Evolutionary conservation across 2,888 invertebrate species (phyloP), one percentile per base, ranked within the genome.

Genomic region (Limenitis arthemis): DNA sequence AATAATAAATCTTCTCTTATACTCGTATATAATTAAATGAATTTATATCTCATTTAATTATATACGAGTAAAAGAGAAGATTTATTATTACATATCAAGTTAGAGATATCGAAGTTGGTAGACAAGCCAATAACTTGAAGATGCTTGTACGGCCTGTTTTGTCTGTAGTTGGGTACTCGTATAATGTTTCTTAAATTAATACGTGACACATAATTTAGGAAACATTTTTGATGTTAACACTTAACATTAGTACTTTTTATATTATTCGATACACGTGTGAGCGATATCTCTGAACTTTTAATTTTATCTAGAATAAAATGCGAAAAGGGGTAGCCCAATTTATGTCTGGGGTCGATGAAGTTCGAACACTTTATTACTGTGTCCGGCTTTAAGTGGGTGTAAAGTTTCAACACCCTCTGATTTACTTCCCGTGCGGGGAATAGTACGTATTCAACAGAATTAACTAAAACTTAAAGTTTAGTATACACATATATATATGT

Each of bases 381-480:
- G 85, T 85, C 86, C 86, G 83, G 84, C 81, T 83, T 79, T 85
- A 86, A 86, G 86, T 85, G 86, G 86, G 86, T 85, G 86, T 85
- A 85, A 85, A 86, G 85, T 86, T 86, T 84, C 86, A 83, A 84
- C 85, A 84, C 85, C 86, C 86, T 85, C 85, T 85, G 85, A 86
- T 85, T 86, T 85, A 86, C 84, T 84, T 80, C 75, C 78, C 70
- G 72, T 65, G 73, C 77, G 77, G 77, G 76, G 67, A 73, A 75
- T 79, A 79, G 77, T 1, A 20, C 20, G 82, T 79, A 58, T 70
- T 73, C 71, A 70, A 72, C 65, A 67, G 70, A 72, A 71, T 69
- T 72, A 64, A 69, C 72, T 62, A 66, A 79, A 77, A 77, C 77
- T 77, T 50, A 39, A 39, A 39, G 37, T 46, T 48, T 40, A 46